These are phyloP conservation scores for Noctua fimbriata DNA, from an alignment of 2,888 invertebrate genomes.

Conservation along the genomic window DNA sequence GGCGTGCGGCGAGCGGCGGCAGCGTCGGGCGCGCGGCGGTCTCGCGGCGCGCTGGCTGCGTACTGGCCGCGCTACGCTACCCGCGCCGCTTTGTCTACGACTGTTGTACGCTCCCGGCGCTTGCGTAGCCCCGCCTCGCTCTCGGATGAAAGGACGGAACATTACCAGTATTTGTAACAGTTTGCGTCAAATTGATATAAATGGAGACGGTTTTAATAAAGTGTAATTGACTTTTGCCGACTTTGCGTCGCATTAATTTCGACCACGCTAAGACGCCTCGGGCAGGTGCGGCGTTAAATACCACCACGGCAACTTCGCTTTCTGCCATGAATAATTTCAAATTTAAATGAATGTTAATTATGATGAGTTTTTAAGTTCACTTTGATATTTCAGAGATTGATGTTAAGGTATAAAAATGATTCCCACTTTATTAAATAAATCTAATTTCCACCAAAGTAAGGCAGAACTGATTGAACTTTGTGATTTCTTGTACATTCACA, in stretches of 20 bases:
- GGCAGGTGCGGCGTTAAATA: slow-evolving; percentile 89
- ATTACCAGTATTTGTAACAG: slow-evolving; percentile 91
- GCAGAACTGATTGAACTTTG: slow-evolving; percentile 5
- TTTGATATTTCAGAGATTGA: slow-evolving; percentile 76
- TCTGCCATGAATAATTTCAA: slow-evolving; percentile 87
- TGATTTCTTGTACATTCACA: neutral
- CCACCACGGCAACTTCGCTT: slow-evolving; percentile 85
- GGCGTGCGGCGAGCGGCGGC: slow-evolving; percentile 75
- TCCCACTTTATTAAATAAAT: slow-evolving; percentile 52
- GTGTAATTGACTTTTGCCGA: slow-evolving; percentile 91
- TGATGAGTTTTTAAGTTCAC: slow-evolving; percentile 85
- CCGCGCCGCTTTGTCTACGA: slow-evolving; percentile 79
- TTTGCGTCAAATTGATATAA: slow-evolving; percentile 91
- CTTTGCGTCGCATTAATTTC: slow-evolving; percentile 90
- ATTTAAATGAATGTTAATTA: slow-evolving; percentile 89
- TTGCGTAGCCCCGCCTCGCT: slow-evolving; percentile 89
- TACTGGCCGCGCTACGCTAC: slow-evolving; percentile 81
- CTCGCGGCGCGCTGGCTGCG: slow-evolving; percentile 71
- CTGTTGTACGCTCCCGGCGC: slow-evolving; percentile 81
- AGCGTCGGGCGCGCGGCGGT: slow-evolving; percentile 71
- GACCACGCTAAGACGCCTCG: slow-evolving; percentile 89
- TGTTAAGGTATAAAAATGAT: slow-evolving; percentile 69
- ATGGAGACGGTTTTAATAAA: slow-evolving; percentile 91
- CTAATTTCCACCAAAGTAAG: slow-evolving; percentile 14
- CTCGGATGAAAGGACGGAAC: slow-evolving; percentile 89